phyloP scores from a whole-genome alignment of 2,113 vertebrate genomes.

The Crotalus tigris region DNA sequence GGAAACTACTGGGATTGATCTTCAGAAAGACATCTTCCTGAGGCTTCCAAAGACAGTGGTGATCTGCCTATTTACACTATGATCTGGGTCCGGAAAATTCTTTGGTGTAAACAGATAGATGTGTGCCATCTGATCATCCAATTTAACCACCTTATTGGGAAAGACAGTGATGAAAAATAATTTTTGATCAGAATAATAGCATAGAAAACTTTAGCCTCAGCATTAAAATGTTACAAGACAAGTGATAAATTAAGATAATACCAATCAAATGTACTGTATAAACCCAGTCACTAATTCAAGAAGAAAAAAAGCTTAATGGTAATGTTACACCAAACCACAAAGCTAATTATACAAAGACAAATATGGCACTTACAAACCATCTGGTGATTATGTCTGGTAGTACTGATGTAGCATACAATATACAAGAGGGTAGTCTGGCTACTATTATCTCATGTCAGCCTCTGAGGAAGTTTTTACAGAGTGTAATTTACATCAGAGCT shows the following conservation, averaged over 20 bases:
- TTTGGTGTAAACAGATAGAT: constrained; percentile 82
- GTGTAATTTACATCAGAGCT: too few species aligned
- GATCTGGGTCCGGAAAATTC: constrained; percentile 67
- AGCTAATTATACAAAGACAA: neutral
- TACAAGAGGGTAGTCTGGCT: too few species aligned
- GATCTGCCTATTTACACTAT: constrained; percentile 83
- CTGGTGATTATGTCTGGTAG: neutral
- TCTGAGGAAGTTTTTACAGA: too few species aligned
- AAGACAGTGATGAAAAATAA: neutral
- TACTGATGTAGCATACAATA: neutral
- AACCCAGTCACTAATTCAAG: neutral
- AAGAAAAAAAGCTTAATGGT: neutral
- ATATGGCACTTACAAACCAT: neutral
- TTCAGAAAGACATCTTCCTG: constrained; percentile 88
- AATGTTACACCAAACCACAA: too few species aligned
- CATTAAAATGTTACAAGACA: neutral
- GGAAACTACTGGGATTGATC: constrained; percentile 41
- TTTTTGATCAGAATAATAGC: neutral
- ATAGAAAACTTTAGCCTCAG: neutral
- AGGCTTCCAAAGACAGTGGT: constrained; percentile 79
- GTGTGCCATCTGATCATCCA: constrained; percentile 73
- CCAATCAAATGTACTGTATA: too few species aligned
- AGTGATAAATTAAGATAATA: neutral
- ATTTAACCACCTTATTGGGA: constrained; percentile 76
- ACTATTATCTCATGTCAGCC: too few species aligned